These are phyloP conservation scores for Cantharis nigra DNA, from an alignment of 2,888 invertebrate genomes.

Conservation along the genomic window DNA sequence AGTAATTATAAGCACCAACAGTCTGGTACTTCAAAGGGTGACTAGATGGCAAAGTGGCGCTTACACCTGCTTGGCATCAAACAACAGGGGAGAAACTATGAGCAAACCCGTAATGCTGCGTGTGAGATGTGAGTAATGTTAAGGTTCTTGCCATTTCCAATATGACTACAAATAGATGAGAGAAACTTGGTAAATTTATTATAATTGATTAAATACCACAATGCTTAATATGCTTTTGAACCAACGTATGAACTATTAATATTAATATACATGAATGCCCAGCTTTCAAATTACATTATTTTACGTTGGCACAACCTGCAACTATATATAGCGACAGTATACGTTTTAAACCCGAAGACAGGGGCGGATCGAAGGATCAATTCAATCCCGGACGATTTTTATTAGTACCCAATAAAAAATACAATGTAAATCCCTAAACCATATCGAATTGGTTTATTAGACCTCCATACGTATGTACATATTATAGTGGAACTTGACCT, in stretches of 20 bases:
- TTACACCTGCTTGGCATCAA: slow-evolving; percentile 83
- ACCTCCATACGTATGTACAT: not conserved
- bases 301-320: not conserved
- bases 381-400: not conserved
- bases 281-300: not conserved
- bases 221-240: not conserved
- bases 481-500: not conserved
- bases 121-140: slow-evolving; percentile 76
- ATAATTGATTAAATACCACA: not conserved
- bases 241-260: not conserved
- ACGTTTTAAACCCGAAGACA: not conserved
- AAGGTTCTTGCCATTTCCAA: not conserved
- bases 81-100: slow-evolving; percentile 80
- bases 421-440: not conserved
- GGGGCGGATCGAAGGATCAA: not conserved
- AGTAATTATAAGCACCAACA: slow-evolving; percentile 86
- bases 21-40: slow-evolving; percentile 83
- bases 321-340: not conserved
- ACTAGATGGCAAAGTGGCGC: slow-evolving; percentile 81
- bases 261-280: not conserved
- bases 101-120: slow-evolving; percentile 77
- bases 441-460: not conserved
- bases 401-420: not conserved
- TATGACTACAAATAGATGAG: not conserved
- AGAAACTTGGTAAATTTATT: not conserved